Base-by-base conservation (phyloP, 1,140 invertebrate genomes). In the Drosophila nigromelanica region DNA sequence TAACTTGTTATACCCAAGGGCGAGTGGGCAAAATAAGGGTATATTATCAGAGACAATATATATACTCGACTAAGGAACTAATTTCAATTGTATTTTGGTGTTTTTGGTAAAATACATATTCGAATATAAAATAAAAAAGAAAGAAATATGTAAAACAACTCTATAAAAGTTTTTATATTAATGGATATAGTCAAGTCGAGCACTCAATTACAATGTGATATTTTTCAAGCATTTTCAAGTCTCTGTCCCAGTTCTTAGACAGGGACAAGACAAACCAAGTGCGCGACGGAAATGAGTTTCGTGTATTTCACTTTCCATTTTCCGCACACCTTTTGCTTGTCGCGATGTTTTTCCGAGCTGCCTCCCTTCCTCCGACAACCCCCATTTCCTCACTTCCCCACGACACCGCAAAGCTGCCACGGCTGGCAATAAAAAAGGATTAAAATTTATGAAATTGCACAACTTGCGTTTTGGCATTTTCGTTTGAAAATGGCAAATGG, bases 221-320 rank as follows among this genome's bases (percentile, higher is more conserved):
- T 66, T 27, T 51, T 62, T 58, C 47, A 59, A 63, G 58, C 40
- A 68, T 62, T 71, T 35, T 3, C 40, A 7, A n/a, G 11, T 43
- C 61, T 7, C 7, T 47, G n/a, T 12, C 12, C n/a, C 40, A 48
- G 10, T 10, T 27, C 35, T 27, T 37, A 30, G 47, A 61, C 39
- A 48, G 33, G 5, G 4, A 7, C 14, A 37, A 69, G 55, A 42
- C 54, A 48, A 58, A 21, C 64, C 8, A 62, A 76, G 70, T 60
- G 48, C 35, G 78, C 75, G 68, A 58, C 82, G 82, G 82, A 86
- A 86, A 86, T 86, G 83, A 87, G 83, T 87, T 86, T 86, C 66
- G 79, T 89, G 76, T 83, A 73, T 89, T 87, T 89, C 82, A 89
- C 79, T 89, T 87, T 82, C 68, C 68, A 82, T 86, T 87, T 76